A percentile compares a stretch with the other conserved stretches of the same genome.
Conservation (phyloP, 2,113 vertebrate species). For the Aramus guarauna region DNA sequence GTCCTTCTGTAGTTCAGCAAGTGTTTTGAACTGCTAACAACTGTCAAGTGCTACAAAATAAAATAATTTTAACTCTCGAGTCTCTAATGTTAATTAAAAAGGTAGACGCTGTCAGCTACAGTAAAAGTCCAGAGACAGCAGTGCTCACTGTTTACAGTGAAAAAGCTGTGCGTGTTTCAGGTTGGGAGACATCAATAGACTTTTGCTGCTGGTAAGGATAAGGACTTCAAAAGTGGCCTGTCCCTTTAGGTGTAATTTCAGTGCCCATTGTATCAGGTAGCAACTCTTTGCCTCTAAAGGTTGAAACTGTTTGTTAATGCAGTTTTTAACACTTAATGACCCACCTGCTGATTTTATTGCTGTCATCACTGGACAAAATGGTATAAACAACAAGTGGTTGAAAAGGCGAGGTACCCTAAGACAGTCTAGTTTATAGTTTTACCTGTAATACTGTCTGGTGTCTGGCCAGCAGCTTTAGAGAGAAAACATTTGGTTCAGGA, state of each 20-base stretch:
- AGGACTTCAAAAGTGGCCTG: neutral
- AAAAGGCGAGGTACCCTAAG: neutral
- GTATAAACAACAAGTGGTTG: neutral
- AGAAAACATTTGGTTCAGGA: neutral
- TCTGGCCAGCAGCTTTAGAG: neutral
- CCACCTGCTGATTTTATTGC: neutral
- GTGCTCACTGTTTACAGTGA: neutral
- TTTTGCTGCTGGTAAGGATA: neutral
- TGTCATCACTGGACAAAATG: neutral
- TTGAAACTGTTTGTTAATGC: neutral
- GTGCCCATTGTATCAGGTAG: neutral
- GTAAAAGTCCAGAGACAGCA: neutral
- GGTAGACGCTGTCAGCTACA: neutral
- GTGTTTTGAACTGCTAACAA: neutral
- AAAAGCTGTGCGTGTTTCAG: neutral
- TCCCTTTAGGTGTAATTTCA: neutral
- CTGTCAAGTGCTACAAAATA: neutral
- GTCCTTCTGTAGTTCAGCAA: neutral
- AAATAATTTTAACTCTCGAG: neutral
- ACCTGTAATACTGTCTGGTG: neutral
- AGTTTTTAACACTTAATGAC: neutral
- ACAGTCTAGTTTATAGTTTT: neutral
- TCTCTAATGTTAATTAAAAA: neutral
- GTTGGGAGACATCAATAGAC: neutral
- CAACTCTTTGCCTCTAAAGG: neutral